Evolutionary conservation across 2,888 invertebrate genomes (phyloP).

Genomic region (Halictus ligatus): DNA sequence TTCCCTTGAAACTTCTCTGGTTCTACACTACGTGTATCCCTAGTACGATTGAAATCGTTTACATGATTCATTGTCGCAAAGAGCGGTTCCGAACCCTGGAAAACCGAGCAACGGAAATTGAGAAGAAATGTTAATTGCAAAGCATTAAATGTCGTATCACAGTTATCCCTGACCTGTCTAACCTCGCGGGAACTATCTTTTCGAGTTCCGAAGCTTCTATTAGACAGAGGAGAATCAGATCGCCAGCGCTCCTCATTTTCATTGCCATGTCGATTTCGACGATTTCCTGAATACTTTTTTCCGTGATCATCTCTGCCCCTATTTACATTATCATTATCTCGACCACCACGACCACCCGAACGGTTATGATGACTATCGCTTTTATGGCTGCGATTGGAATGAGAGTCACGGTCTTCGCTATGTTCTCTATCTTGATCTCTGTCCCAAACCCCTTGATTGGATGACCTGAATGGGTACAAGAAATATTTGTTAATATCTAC

Average conservation of each 20-base stretch:
- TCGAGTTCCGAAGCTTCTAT: conserved; percentile 76
- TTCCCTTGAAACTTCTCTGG: conserved; percentile 86
- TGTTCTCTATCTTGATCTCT: conserved; percentile 74
- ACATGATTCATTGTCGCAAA: conserved; percentile 86
- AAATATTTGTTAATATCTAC: conserved; percentile 6
- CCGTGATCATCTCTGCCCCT: conserved; percentile 75
- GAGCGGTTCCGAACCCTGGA: conserved; percentile 88
- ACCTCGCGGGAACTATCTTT: conserved; percentile 78
- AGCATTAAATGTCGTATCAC: conserved; percentile 14
- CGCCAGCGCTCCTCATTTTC: conserved; percentile 81
- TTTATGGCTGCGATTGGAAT: conserved; percentile 78
- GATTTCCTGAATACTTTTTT: conserved; percentile 76
- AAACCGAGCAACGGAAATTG: conserved; percentile 20
- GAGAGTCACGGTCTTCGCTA: conserved; percentile 79
- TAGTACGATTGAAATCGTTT: conserved; percentile 85
- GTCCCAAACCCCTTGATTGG: conserved; percentile 71
- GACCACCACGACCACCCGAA: conserved; percentile 66
- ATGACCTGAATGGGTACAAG: conserved; percentile 65
- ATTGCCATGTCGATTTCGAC: conserved; percentile 71
- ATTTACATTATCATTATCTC: conserved; percentile 68
- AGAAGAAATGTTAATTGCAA: conserved; percentile 3
- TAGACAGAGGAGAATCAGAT: conserved; percentile 79
- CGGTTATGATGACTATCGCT: conserved; percentile 76
- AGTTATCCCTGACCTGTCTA: conserved; percentile 75
- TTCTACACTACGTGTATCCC: conserved; percentile 90